phyloP scores from a whole-genome alignment of 2,888 invertebrate species.

The Empis stercorea region DNA sequence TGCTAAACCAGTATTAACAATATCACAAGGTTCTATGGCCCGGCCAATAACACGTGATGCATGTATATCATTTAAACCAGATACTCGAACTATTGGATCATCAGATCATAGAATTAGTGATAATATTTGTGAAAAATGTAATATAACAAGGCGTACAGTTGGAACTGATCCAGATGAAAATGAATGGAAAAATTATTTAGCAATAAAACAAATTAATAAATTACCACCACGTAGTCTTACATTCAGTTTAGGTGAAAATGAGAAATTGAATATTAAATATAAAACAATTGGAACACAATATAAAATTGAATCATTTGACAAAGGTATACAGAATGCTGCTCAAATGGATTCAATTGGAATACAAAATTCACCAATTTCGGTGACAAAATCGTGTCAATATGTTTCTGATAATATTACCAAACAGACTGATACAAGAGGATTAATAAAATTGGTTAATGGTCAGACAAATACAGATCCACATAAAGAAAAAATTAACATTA shows the following conservation, averaged over 20 bases:
- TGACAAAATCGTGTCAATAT: slow-evolving; percentile 23
- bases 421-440: slow-evolving; percentile 35
- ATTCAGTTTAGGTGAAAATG: slow-evolving; percentile 44
- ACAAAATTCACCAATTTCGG: slow-evolving; percentile 20
- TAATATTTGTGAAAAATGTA: slow-evolving; percentile 41
- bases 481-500: background rate
- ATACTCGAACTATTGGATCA: slow-evolving; percentile 39
- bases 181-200: slow-evolving; percentile 19
- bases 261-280: slow-evolving; percentile 35
- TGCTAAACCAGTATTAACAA: slow-evolving; percentile 21
- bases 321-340: slow-evolving; percentile 7
- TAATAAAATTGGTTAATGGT: slow-evolving; percentile 22
- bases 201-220: slow-evolving; percentile 33
- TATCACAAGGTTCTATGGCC: slow-evolving; percentile 22
- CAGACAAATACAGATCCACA: slow-evolving; percentile 21
- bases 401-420: slow-evolving; percentile 19
- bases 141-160: slow-evolving; percentile 39
- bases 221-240: slow-evolving; percentile 42
- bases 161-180: slow-evolving; percentile 41
- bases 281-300: slow-evolving; percentile 29
- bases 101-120: slow-evolving; percentile 40
- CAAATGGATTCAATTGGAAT: slow-evolving; percentile 20
- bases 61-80: slow-evolving; percentile 28
- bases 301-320: slow-evolving; percentile 2
- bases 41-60: slow-evolving; percentile 26